Evolutionary conservation across 2,113 vertebrate genomes (phyloP).

Genomic region (Gallinago media): DNA sequence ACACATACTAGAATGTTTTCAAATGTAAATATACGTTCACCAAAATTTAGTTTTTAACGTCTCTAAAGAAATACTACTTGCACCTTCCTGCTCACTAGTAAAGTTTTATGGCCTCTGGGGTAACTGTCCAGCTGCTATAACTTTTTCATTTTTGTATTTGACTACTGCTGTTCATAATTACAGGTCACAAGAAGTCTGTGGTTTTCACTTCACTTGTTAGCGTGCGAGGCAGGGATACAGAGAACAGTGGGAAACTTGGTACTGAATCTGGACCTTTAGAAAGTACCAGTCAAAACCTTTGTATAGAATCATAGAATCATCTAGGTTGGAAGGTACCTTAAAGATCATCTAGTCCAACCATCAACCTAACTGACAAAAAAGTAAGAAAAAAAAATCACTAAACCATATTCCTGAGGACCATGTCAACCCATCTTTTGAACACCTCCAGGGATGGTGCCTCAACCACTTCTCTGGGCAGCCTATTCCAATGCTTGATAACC

Average conservation of each 20-base stretch:
- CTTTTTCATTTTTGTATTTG: not conserved
- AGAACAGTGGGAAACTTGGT: not conserved
- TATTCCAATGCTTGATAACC: no score
- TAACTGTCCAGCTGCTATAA: not conserved
- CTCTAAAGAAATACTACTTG: not conserved
- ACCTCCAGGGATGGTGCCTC: no score
- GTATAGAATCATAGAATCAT: not conserved
- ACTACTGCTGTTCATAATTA: not conserved
- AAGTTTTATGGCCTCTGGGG: not conserved
- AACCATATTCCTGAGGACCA: no score
- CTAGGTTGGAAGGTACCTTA: no score
- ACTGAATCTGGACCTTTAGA: not conserved
- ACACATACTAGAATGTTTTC: not conserved
- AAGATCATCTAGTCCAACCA: no score
- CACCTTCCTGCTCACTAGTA: not conserved
- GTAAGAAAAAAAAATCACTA: no score
- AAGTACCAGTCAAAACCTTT: not conserved
- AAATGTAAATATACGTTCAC: not conserved
- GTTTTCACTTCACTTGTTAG: not conserved
- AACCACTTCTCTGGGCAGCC: no score
- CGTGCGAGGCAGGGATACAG: not conserved
- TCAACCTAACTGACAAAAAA: no score
- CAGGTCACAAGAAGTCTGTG: not conserved
- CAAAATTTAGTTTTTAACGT: not conserved
- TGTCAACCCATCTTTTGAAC: no score